Base-by-base conservation (phyloP, 2,888 invertebrate species). In the Linnaemya vulpina region DNA sequence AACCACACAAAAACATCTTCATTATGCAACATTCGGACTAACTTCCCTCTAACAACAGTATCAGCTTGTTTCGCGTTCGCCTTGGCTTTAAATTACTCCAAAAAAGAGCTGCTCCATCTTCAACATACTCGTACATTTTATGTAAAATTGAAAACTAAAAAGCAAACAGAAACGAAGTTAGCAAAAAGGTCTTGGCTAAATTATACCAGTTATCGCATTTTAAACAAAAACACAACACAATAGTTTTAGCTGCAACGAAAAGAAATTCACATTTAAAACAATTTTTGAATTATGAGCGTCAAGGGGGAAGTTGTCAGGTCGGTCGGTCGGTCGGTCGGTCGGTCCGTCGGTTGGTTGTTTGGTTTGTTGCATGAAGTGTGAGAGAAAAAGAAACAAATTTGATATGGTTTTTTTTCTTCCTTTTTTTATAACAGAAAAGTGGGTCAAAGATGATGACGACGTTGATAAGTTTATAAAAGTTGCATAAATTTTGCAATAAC, bases 391-490 rank as follows among this genome's bases (percentile, higher is more conserved):
- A 58, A 80, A 71, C 40, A 83, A 40, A 74, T 51, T n/a, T 25
- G 20, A 30, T 2, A 30, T 30, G 30, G 2, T 30, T 2, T 5
- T 30, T 30, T 30, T 5, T 30, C 5, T 30, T 30, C 5, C 5
- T 49, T 30, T 40, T 40, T 7, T 25, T 20, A 78, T 9, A 63
- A 58, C 46, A 49, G 15, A 71, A 84, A 85, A 85, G 70, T 85
- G 74, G 84, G 84, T 85, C 84, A 85, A 77, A 85, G 73, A 85
- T 85, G 84, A 78, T 83, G 73, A 80, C 40, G 80, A 67, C 60
- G 80, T 67, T 80, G 84, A 85, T 85, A 85, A 85, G 81, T 78
- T 81, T 77, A 75, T 76, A 51, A 81, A 82, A 76, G n/a, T 82
- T 82, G 82, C 82, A 82, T 71, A 65, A 71, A 76, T 65, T 80